Evolutionary conservation across 1,140 invertebrate species (phyloP).

Genomic region (Homalodisca vitripennis): DNA sequence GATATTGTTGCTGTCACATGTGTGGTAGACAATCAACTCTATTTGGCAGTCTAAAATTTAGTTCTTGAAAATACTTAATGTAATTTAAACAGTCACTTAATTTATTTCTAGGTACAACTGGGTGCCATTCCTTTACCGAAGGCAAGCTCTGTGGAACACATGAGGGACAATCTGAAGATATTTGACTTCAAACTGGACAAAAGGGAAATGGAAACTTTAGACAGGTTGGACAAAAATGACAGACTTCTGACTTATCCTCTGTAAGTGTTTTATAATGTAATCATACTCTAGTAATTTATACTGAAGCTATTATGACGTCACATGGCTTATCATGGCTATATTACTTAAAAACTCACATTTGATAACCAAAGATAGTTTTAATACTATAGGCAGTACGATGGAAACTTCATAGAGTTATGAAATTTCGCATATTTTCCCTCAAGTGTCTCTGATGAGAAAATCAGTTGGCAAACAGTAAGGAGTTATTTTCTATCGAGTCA

Average conservation of each 20-base stretch:
- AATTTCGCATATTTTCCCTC: background rate
- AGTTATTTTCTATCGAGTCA: too few species aligned
- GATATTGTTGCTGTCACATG: background rate
- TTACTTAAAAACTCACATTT: background rate
- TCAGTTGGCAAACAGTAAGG: too few species aligned
- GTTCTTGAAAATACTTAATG: background rate
- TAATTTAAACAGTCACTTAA: background rate
- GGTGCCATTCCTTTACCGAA: slow-evolving; percentile 61
- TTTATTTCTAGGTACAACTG: slow-evolving; percentile 45
- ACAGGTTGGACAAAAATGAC: background rate
- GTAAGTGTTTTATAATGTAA: background rate
- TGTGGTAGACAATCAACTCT: background rate
- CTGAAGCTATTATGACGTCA: background rate
- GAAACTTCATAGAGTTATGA: background rate
- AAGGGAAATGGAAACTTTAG: slow-evolving; percentile 22
- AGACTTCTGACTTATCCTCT: background rate
- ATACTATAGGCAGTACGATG: background rate
- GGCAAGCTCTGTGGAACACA: slow-evolving; percentile 55
- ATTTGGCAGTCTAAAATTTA: background rate
- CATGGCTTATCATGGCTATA: background rate
- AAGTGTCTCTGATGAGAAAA: background rate
- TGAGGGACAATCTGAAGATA: slow-evolving; percentile 56
- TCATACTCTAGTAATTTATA: background rate
- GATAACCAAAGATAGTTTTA: background rate
- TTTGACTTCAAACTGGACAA: slow-evolving; percentile 55